Evolutionary conservation across 2,113 vertebrate species (phyloP).

Genomic region (Platichthys flesus): DNA sequence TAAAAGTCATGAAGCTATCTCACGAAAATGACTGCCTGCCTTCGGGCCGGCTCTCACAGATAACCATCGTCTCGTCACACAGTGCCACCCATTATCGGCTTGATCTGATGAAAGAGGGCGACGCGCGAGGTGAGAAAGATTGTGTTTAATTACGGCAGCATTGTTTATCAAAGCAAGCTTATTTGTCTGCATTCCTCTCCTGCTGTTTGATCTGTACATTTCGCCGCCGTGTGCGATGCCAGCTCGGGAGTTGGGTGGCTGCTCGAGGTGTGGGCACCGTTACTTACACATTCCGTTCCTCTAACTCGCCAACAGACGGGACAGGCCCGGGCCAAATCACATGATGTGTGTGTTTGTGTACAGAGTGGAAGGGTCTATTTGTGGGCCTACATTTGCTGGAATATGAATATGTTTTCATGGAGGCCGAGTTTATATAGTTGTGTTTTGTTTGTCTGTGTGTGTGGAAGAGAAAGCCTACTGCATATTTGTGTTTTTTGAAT

Average conservation of each 20-base stretch:
- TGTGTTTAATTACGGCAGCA: slow-evolving; percentile 72
- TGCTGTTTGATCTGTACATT: slow-evolving; percentile 75
- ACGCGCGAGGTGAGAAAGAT: slow-evolving; percentile 58
- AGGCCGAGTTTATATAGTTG: slow-evolving; percentile 61
- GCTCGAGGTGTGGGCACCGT: slow-evolving; percentile 69
- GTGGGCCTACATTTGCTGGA: slow-evolving; percentile 50
- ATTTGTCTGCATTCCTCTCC: slow-evolving; percentile 82
- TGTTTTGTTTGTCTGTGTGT: slow-evolving; percentile 30
- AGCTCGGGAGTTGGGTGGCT: slow-evolving; percentile 43
- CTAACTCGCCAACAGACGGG: slow-evolving; percentile 47
- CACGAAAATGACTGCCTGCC: slow-evolving; percentile 43
- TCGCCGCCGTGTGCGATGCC: slow-evolving; percentile 44
- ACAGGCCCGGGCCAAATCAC: slow-evolving; percentile 67
- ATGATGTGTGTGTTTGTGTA: slow-evolving; percentile 32
- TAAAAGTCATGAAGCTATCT: slow-evolving; percentile 68
- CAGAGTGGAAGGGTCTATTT: slow-evolving; percentile 37
- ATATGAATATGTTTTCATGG: slow-evolving; percentile 63
- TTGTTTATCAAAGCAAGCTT: slow-evolving; percentile 76
- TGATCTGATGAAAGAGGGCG: slow-evolving; percentile 26
- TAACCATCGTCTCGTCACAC: slow-evolving; percentile 61
- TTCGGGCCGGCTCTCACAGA: slow-evolving; percentile 52
- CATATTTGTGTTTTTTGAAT: neutral
- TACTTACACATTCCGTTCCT: slow-evolving; percentile 68
- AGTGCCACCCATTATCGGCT: slow-evolving; percentile 61
- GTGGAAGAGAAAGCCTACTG: slow-evolving; percentile 37